phyloP scores from a whole-genome alignment of 1,140 invertebrate genomes.

The Belonocnema kinseyi region DNA sequence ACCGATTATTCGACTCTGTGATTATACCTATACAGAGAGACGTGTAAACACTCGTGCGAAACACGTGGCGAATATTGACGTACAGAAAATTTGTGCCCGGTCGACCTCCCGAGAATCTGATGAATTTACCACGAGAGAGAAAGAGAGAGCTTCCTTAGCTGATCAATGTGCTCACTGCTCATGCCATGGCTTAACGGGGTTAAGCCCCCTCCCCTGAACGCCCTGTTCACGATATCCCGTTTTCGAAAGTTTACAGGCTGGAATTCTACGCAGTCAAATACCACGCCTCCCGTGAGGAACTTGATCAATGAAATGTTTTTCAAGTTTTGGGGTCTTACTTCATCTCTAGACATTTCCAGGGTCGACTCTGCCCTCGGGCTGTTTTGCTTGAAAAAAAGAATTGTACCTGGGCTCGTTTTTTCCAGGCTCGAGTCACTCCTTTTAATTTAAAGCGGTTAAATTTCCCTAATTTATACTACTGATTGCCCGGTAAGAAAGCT shows the following conservation, averaged over 20 bases:
- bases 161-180: background rate
- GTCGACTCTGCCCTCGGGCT: background rate
- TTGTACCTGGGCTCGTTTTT: too few species aligned
- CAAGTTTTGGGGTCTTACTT: background rate
- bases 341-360: background rate
- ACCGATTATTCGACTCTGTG: background rate
- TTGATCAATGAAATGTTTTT: slow-evolving; percentile 23
- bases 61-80: slow-evolving; percentile 51
- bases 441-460: too few species aligned
- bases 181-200: slow-evolving; percentile 28
- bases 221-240: slow-evolving; percentile 29
- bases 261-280: slow-evolving; percentile 1
- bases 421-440: too few species aligned
- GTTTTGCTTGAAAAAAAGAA: too few species aligned
- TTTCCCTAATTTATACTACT: too few species aligned
- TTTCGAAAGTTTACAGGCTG: slow-evolving; percentile 22
- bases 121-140: slow-evolving; percentile 8
- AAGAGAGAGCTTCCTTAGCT: background rate
- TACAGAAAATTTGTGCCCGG: slow-evolving; percentile 9
- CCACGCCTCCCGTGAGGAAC: background rate
- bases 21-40: background rate
- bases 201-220: slow-evolving; percentile 22
- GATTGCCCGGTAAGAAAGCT: too few species aligned
- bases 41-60: slow-evolving; percentile 44
- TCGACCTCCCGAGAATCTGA: slow-evolving; percentile 10